Evolutionary conservation across 2,888 invertebrate genomes (phyloP).

Genomic region (Pristionchus maxplancki): DNA sequence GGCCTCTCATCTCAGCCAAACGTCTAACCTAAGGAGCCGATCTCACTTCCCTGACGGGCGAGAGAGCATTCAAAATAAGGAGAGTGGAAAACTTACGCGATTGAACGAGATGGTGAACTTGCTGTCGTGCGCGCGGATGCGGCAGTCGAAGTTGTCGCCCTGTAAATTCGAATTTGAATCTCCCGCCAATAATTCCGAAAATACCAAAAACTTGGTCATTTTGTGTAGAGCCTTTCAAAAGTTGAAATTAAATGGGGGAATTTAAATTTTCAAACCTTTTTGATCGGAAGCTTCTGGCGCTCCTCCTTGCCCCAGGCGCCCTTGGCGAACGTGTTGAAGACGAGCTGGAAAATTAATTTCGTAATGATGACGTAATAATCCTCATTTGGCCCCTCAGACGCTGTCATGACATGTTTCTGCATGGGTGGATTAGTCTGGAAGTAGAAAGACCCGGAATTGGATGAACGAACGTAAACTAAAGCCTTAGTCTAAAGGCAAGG

Average conservation of each 20-base stretch:
- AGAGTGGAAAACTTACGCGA: conserved; percentile 58
- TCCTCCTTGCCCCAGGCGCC: conserved; percentile 74
- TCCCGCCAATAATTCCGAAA: neutral
- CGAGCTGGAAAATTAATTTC: conserved; percentile 59
- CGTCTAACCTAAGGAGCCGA: too few species aligned
- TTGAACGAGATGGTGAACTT: conserved; percentile 68
- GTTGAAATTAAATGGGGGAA: neutral
- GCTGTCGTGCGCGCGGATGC: conserved; percentile 72
- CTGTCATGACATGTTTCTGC: neutral
- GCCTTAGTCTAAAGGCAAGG: too few species aligned
- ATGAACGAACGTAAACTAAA: neutral
- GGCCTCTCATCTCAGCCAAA: too few species aligned
- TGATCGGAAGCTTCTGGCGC: conserved; percentile 70
- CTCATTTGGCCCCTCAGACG: neutral
- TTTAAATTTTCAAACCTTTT: conserved; percentile 59
- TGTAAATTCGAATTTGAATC: conserved; percentile 42
- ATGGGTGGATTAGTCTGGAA: neutral
- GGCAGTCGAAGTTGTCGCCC: conserved; percentile 71
- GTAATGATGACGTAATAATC: neutral
- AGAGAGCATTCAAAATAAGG: too few species aligned
- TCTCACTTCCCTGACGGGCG: too few species aligned
- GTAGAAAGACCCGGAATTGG: neutral
- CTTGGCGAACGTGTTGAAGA: conserved; percentile 69
- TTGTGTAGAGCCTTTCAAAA: conserved; percentile 19
- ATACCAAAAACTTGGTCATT: neutral